phyloP scores from a whole-genome alignment of 2,113 vertebrate genomes.

The Dipodomys ordii region DNA sequence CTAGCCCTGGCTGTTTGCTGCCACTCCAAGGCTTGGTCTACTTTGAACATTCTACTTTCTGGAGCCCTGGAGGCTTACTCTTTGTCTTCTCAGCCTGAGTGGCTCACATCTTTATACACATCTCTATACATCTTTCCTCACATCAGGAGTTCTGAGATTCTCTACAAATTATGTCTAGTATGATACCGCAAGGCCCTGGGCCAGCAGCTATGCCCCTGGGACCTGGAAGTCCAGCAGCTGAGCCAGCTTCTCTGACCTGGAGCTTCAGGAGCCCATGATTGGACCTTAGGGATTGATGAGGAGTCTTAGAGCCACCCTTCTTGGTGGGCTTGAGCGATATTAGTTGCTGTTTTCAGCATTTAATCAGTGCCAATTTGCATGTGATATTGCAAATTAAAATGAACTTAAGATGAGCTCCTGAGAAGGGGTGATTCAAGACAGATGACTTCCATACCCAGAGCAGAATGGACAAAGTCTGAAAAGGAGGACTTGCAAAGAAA shows the following conservation, averaged over 20 bases:
- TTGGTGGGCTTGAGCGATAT: background rate
- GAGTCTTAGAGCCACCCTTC: background rate
- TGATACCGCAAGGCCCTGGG: rapidly evolving
- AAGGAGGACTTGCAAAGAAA: background rate
- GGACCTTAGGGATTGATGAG: background rate
- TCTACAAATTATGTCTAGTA: background rate
- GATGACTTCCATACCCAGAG: background rate
- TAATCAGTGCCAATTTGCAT: background rate
- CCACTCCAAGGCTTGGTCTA: background rate
- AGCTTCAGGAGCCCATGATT: background rate
- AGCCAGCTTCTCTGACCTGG: background rate
- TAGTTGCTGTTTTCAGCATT: background rate
- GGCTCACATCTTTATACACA: rapidly evolving
- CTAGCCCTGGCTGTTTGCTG: background rate
- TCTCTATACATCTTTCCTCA: background rate
- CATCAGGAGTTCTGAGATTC: background rate
- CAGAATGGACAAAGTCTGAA: background rate
- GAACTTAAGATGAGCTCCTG: background rate
- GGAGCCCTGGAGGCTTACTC: background rate
- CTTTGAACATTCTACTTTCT: background rate
- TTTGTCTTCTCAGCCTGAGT: background rate
- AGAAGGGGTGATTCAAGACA: background rate
- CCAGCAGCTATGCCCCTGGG: rapidly evolving
- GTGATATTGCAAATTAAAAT: background rate
- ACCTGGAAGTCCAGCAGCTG: background rate